Evolutionary conservation across 1,140 invertebrate species (phyloP), one percentile per base, ranked within the genome.

Genomic region (Zaprionus capensis): DNA sequence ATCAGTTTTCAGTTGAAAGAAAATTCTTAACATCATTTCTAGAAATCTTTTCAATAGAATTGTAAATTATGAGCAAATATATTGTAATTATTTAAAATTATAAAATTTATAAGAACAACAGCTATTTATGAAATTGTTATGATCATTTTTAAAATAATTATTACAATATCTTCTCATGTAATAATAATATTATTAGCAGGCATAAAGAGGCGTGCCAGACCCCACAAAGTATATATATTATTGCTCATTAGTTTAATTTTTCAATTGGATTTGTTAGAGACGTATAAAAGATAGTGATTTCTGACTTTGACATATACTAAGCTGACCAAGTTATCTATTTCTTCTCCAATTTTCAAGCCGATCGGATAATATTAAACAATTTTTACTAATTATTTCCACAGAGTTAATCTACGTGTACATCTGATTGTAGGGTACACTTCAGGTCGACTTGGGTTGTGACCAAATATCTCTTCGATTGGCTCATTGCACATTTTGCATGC

Each of bases 401-500:
- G 9, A 3, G 2, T 22, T 53, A 22, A 4, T 12, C 4, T 20
- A 22, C n/a, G n/a, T n/a, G n/a, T n/a, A n/a, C 49, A 22, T 0
- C 20, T 4, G 2, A 15, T 1, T 71, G 65, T 70, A 78, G 61
- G 5, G 65, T 56, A 24, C 44, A 28, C 56, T 12, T 20, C 5
- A 7, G 9, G 49, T 61, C 62, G 78, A 44, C 61, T 28, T 62
- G 49, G n/a, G n/a, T n/a, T n/a, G n/a, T n/a, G n/a, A n/a, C 63
- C 26, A 62, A 79, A 75, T 70, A 44, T 36, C 22, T 57, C n/a
- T 56, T 57, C 56, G 26, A 63, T 76, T 71, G 58, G 56, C 61
- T 64, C 58, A 67, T 58, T 76, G 75, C 75, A 78, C 61, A 78
- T 63, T 78, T 78, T 53, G 78, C 71, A 80, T 80, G 78, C 66